Conservation (phyloP, 2,113 vertebrate genomes). For the Tragelaphus strepsiceros region DNA sequence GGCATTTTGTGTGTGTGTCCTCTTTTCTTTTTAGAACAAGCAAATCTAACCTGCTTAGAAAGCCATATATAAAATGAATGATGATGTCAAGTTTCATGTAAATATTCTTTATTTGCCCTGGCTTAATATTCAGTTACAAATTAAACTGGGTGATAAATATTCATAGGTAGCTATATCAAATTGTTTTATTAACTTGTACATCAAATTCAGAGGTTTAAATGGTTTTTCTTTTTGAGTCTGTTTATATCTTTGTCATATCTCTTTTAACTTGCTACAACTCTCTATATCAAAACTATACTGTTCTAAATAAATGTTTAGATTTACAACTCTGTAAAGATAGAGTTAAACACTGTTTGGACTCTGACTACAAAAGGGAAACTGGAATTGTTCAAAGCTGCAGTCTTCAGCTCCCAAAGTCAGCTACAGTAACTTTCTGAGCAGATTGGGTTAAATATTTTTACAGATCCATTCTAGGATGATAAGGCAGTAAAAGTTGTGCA, state of each 20-base stretch:
- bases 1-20: slow-evolving; percentile 33
- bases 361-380: slow-evolving; percentile 30
- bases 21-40: slow-evolving; percentile 50
- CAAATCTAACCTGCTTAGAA: slow-evolving; percentile 56
- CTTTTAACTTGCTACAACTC: neutral
- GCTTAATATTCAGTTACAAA: slow-evolving; percentile 29
- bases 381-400: slow-evolving; percentile 52
- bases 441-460: slow-evolving; percentile 71
- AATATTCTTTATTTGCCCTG: slow-evolving; percentile 44
- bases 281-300: neutral
- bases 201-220: neutral
- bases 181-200: slow-evolving; percentile 23
- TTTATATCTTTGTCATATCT: neutral
- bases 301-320: slow-evolving; percentile 15
- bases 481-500: slow-evolving; percentile 76
- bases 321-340: slow-evolving; percentile 62
- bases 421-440: slow-evolving; percentile 74
- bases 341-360: slow-evolving; percentile 69
- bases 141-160: slow-evolving; percentile 1
- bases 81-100: slow-evolving; percentile 26
- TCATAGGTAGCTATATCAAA: neutral
- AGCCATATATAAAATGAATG: slow-evolving; percentile 48
- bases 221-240: neutral
- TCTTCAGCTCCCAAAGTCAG: slow-evolving; percentile 38
- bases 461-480: slow-evolving; percentile 58